Evolutionary conservation across 1,140 invertebrate species (phyloP).

Genomic region (Drosophila triauraria): DNA sequence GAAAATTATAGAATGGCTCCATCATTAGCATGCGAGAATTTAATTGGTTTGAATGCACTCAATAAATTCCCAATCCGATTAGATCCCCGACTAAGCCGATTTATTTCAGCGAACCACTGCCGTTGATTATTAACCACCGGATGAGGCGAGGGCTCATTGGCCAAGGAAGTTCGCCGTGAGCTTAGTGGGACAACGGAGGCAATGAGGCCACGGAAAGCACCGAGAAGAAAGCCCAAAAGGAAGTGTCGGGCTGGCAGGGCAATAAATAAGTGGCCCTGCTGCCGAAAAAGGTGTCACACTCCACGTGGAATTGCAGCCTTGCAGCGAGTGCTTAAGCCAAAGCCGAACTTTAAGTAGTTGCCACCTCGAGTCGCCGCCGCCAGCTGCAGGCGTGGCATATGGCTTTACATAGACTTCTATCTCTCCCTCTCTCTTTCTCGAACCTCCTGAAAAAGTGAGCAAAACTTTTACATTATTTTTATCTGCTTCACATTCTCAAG

Average conservation of each 20-base stretch:
- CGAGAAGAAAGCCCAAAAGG: conserved; percentile 22
- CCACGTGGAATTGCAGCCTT: conserved; percentile 19
- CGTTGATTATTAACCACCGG: conserved; percentile 23
- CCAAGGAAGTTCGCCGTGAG: conserved; percentile 20
- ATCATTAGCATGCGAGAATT: conserved; percentile 27
- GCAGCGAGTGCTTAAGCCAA: conserved; percentile 56
- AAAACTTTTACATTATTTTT: conserved; percentile 83
- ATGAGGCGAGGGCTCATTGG: conserved; percentile 19
- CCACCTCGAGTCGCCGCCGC: conserved; percentile 68
- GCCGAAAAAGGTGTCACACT: conserved; percentile 47
- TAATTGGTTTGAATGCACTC: conserved; percentile 34
- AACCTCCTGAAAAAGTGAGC: conserved; percentile 46
- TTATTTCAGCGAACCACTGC: conserved; percentile 4
- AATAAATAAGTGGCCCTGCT: conserved; percentile 73
- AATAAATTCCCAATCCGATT: conserved; percentile 31
- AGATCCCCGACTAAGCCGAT: conserved; percentile 2
- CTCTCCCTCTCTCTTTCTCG: neutral
- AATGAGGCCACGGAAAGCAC: conserved; percentile 15
- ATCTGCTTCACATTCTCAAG: conserved; percentile 80
- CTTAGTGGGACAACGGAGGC: conserved; percentile 8
- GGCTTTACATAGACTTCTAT: conserved; percentile 47
- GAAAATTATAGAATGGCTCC: conserved; percentile 21
- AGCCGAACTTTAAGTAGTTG: conserved; percentile 73
- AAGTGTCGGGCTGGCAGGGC: conserved; percentile 30
- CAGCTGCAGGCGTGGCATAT: conserved; percentile 58